A percentile compares a stretch with the other conserved stretches of the same genome.
These are phyloP conservation scores for Pyrocoelia pectoralis DNA, from an alignment of 2,888 invertebrate species.

Conservation along the genomic window DNA sequence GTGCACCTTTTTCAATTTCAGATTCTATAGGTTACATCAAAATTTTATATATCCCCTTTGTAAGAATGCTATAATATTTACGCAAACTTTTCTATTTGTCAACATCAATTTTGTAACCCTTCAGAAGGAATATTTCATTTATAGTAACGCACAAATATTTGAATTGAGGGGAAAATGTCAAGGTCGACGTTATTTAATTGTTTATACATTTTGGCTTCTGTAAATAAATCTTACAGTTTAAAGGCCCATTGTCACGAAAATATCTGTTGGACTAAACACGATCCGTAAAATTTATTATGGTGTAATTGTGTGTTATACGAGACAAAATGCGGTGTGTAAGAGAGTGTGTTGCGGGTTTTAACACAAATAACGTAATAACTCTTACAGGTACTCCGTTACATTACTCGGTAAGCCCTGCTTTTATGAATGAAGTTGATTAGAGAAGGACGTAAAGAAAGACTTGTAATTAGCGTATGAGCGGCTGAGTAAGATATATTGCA, in stretches of 20 bases:
- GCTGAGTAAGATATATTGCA: slow-evolving; percentile 27
- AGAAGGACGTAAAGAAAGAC: slow-evolving; percentile 28
- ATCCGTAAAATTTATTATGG: not conserved
- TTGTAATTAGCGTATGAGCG: slow-evolving; percentile 28
- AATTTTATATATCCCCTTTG: slow-evolving; percentile 2
- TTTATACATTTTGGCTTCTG: not conserved
- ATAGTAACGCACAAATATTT: not conserved
- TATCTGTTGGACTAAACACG: not conserved
- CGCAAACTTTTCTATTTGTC: not conserved
- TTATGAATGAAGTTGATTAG: slow-evolving; percentile 35
- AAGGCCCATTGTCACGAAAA: not conserved
- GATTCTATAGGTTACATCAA: not conserved
- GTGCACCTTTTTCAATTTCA: not conserved
- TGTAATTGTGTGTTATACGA: not conserved
- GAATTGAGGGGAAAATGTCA: not conserved
- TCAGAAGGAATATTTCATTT: not conserved
- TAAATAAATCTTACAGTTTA: not conserved
- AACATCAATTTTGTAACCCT: slow-evolving; percentile 1
- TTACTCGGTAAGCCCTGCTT: slow-evolving; percentile 27
- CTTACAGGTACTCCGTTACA: slow-evolving; percentile 24
- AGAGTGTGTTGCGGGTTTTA: slow-evolving; percentile 21
- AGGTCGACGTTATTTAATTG: not conserved
- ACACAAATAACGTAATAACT: slow-evolving; percentile 26
- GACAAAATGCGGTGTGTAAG: not conserved
- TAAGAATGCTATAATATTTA: not conserved